Evolutionary conservation across 2,797 vertebrate species (phyloP), one percentile per base, ranked within the genome.

Genomic region (Enteromius argenteus): DNA sequence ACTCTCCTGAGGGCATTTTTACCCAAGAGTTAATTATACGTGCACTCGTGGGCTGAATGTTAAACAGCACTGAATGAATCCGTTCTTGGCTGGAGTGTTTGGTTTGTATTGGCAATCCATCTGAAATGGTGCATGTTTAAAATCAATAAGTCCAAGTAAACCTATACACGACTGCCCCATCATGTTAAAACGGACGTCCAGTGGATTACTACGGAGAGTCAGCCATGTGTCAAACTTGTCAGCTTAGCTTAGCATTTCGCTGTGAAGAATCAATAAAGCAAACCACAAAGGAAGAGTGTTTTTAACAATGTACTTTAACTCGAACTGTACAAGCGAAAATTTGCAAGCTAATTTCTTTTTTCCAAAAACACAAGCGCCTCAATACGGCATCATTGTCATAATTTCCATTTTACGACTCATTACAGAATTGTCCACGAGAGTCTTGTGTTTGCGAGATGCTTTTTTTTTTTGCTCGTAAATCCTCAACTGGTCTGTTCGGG

Each of bases 21-120:
- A 79, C 69, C 78, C 76, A 85, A 83, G 77, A 81, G 72, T 85
- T 87, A 85, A 85, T 85, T 87, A 85, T 77, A 83, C 66, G 37
- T 76, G 66, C 39, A 66, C 30, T 80, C 79, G 53, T 76, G 80
- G 49, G 72, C 46, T 75, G 80, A 84, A 87, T 83, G 72, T 79
- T 85, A 85, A 87, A 80, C 73, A 83, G 62, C 44, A 0, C 64
- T 64, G 76, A 42, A 49, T 69, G 73, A 64, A 60, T 64, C 42
- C 42, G 62, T 32, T 67, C 76, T 67, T 74, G 69, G 74, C 32
- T 77, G 60, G 68, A 84, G 53, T 64, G 42, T 79, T 72, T 62
- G 67, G 39, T 69, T 72, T 64, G 66, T 78, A 84, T 79, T 79
- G 83, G 67, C 66, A 79, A 79, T 84, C 83, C 67, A 84, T 84